Evolutionary conservation across 2,797 vertebrate species (phyloP).

Genomic region (Pseudotriccus pelzelni): DNA sequence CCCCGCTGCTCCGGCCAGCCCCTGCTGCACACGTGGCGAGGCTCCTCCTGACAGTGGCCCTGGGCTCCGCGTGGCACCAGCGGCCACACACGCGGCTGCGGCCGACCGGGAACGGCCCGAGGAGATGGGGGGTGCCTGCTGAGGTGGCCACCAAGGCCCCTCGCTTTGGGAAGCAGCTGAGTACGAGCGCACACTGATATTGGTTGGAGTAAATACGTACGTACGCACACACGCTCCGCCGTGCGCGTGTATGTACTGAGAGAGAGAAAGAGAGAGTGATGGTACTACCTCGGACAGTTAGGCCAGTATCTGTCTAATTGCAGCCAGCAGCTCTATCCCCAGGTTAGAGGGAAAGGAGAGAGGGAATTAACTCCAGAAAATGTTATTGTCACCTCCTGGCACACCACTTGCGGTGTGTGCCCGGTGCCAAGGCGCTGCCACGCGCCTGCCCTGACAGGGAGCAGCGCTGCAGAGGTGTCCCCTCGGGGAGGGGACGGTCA

Average conservation of each 20-base stretch:
- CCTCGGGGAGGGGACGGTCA: not conserved
- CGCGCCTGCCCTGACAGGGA: not conserved
- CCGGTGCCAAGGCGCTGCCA: not conserved
- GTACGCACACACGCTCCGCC: accelerated
- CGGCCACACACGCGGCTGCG: not conserved
- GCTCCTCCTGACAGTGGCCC: not conserved
- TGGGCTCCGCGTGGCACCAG: not conserved
- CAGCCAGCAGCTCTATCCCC: not conserved
- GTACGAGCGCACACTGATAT: not conserved
- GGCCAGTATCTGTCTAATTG: not conserved
- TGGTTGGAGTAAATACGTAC: not conserved
- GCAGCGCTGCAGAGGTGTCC: not conserved
- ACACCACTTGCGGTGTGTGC: not conserved
- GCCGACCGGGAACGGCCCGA: accelerated
- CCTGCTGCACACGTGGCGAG: accelerated
- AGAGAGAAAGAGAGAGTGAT: not conserved
- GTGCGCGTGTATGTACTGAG: accelerated
- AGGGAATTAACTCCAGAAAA: not conserved
- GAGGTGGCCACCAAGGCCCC: not conserved
- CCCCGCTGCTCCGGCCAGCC: not conserved
- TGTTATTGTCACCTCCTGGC: not conserved
- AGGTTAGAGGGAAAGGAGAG: not conserved
- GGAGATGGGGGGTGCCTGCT: not conserved
- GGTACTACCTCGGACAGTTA: not conserved
- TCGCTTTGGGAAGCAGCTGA: not conserved